Evolutionary conservation across 2,113 vertebrate genomes (phyloP), one percentile per base, ranked within the genome.

Genomic region (Aphyosemion australe): DNA sequence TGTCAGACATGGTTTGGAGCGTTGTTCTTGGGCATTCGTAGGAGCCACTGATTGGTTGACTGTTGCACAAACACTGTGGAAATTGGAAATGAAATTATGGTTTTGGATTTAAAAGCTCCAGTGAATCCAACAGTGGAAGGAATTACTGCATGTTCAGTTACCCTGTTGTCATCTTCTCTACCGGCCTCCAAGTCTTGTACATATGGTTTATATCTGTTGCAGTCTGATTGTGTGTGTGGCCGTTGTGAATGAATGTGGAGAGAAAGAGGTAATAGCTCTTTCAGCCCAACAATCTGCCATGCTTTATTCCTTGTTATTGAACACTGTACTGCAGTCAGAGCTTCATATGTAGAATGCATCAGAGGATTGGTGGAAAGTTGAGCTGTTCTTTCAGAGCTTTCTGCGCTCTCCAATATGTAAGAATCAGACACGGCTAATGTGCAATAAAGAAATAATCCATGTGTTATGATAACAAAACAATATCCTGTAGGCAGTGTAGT

Each of bases 191-290:
- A 87, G 26, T 88, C 75, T 77, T 73, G 11, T 65, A 60, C 78
- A 87, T 76, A 78, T 89, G 78, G 67, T 87, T 85, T 71, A 39
- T 71, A 84, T 88, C 73, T 80, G 71, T 3, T 54, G 55, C 58
- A 14, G 74, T 63, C 34, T 78, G 74, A 70, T 66, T 48, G 66
- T 85, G 83, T 85, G 83, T 79, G 81, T 82, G 76, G 76, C 58
- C 54, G 0, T 43, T 32, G 13, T 48, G 47, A 63, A 43, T 20
- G 21, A 65, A 47, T 47, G 42, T 52, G 46, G 52, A 18, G 50
- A 37, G 48, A 39, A 34, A 34, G 59, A 19, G 59, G 58, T 58
- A 69, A 76, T 74, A 75, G 57, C 31, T 19, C 45, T 60, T 61
- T 63, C 64, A 66, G 78, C 69, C 53, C 15, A 5, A 56, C 64